Evolutionary conservation across 2,113 vertebrate species (phyloP).

Genomic region (Sylvietta virens): DNA sequence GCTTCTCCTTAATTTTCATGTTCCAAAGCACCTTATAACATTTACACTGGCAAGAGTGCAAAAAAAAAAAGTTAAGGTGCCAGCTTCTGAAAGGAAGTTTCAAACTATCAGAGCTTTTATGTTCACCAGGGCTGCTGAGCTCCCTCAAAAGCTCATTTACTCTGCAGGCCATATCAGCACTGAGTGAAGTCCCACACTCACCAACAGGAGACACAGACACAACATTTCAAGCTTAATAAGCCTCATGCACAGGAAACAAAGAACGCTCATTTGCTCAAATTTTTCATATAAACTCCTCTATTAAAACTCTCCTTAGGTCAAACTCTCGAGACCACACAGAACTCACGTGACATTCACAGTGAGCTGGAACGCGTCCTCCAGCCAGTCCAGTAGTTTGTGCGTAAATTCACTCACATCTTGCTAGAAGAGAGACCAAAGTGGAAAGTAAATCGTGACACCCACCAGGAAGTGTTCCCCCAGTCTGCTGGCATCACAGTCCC

Average conservation of each 20-base stretch:
- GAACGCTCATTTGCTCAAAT: neutral
- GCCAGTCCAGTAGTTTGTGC: conserved; percentile 96
- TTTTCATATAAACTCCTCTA: neutral
- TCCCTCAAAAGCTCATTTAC: neutral
- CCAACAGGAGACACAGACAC: neutral
- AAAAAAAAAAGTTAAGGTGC: neutral
- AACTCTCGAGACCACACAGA: neutral
- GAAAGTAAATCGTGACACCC: neutral
- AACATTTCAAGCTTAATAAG: neutral
- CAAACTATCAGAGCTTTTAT: neutral
- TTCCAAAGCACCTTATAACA: neutral
- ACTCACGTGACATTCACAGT: conserved; percentile 88
- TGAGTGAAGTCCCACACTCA: neutral
- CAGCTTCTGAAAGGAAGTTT: neutral
- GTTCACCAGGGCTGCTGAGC: neutral
- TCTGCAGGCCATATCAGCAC: rapidly evolving
- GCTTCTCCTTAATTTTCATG: neutral
- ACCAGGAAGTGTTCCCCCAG: rapidly evolving
- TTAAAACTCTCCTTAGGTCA: neutral
- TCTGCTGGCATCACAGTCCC: no score
- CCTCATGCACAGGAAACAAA: neutral
- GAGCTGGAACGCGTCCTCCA: conserved; percentile 94
- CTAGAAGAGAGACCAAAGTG: conserved; percentile 40
- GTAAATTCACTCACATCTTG: conserved; percentile 98
- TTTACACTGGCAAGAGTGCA: neutral